Conservation (phyloP, 1,140 invertebrate species). For the Dryas iulia region DNA sequence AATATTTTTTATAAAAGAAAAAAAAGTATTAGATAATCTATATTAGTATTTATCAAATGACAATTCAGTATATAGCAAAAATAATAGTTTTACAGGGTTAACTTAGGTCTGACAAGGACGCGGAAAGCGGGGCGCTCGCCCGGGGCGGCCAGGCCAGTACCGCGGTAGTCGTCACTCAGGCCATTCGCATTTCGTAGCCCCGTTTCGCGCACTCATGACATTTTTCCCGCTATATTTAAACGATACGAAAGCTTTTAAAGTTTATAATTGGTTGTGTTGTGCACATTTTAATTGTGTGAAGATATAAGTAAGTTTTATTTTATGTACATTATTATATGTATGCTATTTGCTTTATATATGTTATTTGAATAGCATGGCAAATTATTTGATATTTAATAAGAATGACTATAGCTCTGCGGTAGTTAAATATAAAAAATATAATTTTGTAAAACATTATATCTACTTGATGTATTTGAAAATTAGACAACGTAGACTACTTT, state of each 20-base stretch:
- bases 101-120: constrained; percentile 30
- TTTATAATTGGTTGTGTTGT: constrained; percentile 2
- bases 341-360: no score
- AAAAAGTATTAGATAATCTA: no score
- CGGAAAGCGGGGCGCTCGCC: constrained; percentile 34
- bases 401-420: no score
- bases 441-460: no score
- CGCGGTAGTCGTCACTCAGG: constrained; percentile 16
- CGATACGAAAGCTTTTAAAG: neutral
- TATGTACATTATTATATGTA: no score
- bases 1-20: no score
- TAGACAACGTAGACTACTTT: no score
- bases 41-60: neutral
- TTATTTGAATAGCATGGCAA: neutral
- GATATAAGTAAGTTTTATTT: neutral
- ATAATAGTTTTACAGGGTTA: constrained; percentile 8
- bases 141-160: constrained; percentile 31
- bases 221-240: constrained; percentile 29
- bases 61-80: neutral
- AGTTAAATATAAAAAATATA: no score
- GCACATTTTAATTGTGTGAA: neutral
- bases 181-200: neutral
- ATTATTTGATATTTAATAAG: no score
- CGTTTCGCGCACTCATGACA: constrained; percentile 20
- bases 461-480: no score